Evolutionary conservation across 2,888 invertebrate species (phyloP).

Genomic region (Oscheius sp.): DNA sequence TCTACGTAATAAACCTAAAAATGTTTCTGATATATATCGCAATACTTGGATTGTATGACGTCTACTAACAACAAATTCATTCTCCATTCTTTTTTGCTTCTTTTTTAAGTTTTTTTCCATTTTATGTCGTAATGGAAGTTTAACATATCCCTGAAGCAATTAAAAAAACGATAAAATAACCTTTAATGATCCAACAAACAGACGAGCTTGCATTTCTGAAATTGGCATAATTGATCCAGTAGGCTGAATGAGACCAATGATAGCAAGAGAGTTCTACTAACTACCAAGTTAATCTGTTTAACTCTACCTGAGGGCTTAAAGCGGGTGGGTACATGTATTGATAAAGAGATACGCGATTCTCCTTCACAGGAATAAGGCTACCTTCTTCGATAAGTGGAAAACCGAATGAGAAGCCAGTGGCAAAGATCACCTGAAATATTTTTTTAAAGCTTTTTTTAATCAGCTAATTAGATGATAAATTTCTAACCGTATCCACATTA

Average conservation of each 20-base stretch:
- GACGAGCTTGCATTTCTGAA: slow-evolving; percentile 72
- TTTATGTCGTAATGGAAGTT: slow-evolving; percentile 64
- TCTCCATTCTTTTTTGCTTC: slow-evolving; percentile 62
- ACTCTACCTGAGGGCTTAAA: slow-evolving; percentile 50
- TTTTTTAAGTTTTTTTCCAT: slow-evolving; percentile 71
- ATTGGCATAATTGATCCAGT: slow-evolving; percentile 72
- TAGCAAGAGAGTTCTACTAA: slow-evolving; percentile 70
- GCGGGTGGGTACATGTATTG: slow-evolving; percentile 72
- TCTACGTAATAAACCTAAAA: slow-evolving; percentile 70
- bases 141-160: slow-evolving; percentile 61
- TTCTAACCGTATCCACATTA: slow-evolving; percentile 47
- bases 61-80: slow-evolving; percentile 54
- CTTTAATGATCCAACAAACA: slow-evolving; percentile 59
- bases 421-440: slow-evolving; percentile 43
- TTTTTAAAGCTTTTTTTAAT: not conserved
- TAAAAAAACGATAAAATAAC: no score
- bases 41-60: slow-evolving; percentile 72
- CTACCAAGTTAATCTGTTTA: not conserved
- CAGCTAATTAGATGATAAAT: no score
- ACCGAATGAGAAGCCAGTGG: slow-evolving; percentile 54
- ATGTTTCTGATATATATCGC: not conserved
- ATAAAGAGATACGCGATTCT: slow-evolving; percentile 69
- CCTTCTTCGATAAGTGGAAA: slow-evolving; percentile 48
- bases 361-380: slow-evolving; percentile 48
- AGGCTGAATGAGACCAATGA: slow-evolving; percentile 73